phyloP scores from a whole-genome alignment of 2,797 vertebrate genomes.

The Perodicticus potto region DNA sequence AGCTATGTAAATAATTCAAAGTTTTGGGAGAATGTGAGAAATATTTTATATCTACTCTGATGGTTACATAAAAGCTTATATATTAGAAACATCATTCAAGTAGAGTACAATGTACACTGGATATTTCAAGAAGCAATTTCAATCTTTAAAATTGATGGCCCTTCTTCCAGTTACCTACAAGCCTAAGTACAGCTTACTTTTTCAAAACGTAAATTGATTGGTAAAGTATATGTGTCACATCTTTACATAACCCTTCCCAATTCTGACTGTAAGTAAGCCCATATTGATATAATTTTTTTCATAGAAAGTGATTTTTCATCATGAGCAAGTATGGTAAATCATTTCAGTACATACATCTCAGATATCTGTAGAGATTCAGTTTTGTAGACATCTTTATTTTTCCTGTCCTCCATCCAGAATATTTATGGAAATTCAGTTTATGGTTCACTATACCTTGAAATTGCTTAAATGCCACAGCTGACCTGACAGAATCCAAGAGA shows the following conservation, averaged over 20 bases:
- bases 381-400: conserved; percentile 71
- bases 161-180: background rate
- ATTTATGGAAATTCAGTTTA: conserved; percentile 71
- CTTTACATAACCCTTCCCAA: conserved; percentile 20
- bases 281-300: background rate
- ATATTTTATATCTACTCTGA: background rate
- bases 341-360: background rate
- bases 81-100: conserved; percentile 12
- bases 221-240: background rate
- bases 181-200: background rate
- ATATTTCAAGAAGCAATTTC: background rate
- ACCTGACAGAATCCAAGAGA: conserved; percentile 61
- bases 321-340: background rate
- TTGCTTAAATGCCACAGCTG: conserved; percentile 69
- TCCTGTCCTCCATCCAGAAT: conserved; percentile 54
- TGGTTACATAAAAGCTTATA: background rate
- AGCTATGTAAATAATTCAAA: conserved; percentile 47
- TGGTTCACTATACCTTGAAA: conserved; percentile 67
- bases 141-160: background rate
- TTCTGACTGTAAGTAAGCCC: background rate
- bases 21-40: background rate
- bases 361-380: background rate
- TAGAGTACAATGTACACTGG: background rate
- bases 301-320: conserved; percentile 9
- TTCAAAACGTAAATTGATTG: background rate